phyloP scores from a whole-genome alignment of 2,113 vertebrate species.

The Dasyornis broadbenti region DNA sequence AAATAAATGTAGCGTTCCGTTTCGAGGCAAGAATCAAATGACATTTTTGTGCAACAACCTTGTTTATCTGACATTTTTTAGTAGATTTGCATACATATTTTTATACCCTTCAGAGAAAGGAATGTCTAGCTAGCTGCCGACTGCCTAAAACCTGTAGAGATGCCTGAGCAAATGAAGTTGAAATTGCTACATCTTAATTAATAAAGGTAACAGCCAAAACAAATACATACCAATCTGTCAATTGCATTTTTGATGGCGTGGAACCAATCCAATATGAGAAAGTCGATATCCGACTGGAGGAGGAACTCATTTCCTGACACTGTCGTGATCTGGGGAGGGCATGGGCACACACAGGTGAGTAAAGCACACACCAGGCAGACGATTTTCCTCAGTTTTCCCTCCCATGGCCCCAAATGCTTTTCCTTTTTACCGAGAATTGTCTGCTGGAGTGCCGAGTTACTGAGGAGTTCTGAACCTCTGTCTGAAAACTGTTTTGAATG shows the following conservation, averaged over 20 bases:
- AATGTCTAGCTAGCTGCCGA: conserved; percentile 30
- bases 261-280: conserved; percentile 85
- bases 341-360: conserved; percentile 51
- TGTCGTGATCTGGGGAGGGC: conserved; percentile 78
- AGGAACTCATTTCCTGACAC: conserved; percentile 83
- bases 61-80: conserved; percentile 56
- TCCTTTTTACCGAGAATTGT: conserved; percentile 12
- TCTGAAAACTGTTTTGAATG: conserved; percentile 55
- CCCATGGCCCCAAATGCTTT: neutral
- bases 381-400: neutral
- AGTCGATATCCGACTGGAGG: conserved; percentile 82
- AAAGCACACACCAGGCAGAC: neutral
- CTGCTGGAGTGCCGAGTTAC: conserved; percentile 25
- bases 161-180: conserved; percentile 51
- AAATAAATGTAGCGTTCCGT: conserved; percentile 50
- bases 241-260: conserved; percentile 84
- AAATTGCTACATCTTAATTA: conserved; percentile 72
- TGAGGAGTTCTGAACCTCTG: conserved; percentile 52
- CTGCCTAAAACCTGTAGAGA: conserved; percentile 55
- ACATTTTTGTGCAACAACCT: conserved; percentile 54
- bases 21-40: conserved; percentile 61
- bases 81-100: conserved; percentile 48
- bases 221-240: conserved; percentile 85
- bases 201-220: conserved; percentile 75
- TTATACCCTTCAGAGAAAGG: conserved; percentile 18